phyloP scores from a whole-genome alignment of 2,113 vertebrate genomes.

The Oreamnos americanus region DNA sequence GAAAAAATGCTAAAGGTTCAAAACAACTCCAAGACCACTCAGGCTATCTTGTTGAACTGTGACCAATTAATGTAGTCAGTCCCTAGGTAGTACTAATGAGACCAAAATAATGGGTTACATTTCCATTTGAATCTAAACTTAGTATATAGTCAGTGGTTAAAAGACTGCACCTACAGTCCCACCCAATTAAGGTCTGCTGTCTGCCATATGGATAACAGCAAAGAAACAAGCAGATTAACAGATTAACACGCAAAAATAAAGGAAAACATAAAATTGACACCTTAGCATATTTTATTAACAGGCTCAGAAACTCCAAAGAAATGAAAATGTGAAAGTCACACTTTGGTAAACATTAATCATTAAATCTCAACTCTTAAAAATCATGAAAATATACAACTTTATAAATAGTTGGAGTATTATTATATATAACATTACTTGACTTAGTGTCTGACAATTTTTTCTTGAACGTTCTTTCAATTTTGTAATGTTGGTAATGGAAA shows the following conservation, averaged over 20 bases:
- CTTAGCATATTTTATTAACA: background rate
- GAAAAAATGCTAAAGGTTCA: background rate
- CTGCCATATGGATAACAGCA: background rate
- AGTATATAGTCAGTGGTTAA: background rate
- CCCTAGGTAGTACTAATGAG: background rate
- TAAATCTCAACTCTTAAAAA: slow-evolving; percentile 8
- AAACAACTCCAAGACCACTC: background rate
- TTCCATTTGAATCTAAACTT: background rate
- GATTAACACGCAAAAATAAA: background rate
- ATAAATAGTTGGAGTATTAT: background rate
- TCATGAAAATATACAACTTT: background rate
- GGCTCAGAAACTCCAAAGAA: background rate
- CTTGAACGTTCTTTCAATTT: background rate
- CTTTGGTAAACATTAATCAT: background rate
- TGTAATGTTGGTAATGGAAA: background rate
- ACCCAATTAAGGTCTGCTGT: background rate
- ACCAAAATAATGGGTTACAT: background rate
- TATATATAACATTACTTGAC: background rate
- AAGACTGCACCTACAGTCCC: background rate
- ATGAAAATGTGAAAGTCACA: background rate
- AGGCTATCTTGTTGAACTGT: background rate
- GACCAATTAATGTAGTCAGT: background rate
- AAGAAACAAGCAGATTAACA: background rate
- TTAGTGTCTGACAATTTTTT: background rate
- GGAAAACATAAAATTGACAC: background rate